Conservation (phyloP, 2,113 vertebrate genomes). For the Paramisgurnus dabryanus region DNA sequence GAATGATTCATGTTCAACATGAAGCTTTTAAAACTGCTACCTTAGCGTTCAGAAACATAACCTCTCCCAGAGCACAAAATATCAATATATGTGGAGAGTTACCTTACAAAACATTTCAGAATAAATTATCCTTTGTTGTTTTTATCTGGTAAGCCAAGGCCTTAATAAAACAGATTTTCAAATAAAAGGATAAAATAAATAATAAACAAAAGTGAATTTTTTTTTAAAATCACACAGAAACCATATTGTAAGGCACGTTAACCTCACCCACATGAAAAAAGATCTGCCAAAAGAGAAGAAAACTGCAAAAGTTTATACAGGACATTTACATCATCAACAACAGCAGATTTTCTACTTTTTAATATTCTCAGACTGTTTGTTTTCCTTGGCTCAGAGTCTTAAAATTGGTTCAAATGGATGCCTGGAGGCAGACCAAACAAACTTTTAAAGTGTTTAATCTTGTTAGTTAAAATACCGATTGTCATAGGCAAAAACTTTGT, state of each 20-base stretch:
- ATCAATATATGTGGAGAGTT: constrained; percentile 11
- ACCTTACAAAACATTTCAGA: background rate
- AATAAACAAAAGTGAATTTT: too few relatives aligned
- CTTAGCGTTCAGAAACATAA: background rate
- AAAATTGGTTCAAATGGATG: background rate
- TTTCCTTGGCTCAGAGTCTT: constrained; percentile 18
- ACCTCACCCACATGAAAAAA: too few relatives aligned
- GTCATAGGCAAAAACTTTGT: too few relatives aligned
- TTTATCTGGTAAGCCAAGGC: too few relatives aligned
- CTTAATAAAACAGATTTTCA: constrained; percentile 3
- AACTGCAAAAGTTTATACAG: too few relatives aligned
- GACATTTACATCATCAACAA: background rate
- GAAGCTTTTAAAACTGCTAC: background rate
- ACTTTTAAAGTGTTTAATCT: background rate
- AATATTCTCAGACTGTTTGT: background rate
- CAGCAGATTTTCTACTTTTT: constrained; percentile 1
- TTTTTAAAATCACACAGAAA: background rate
- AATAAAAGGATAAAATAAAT: background rate
- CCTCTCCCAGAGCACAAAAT: constrained; percentile 6
- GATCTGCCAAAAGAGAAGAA: too few relatives aligned
- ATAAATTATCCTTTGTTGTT: background rate
- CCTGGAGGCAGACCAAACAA: constrained; percentile 4
- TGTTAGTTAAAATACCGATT: too few relatives aligned
- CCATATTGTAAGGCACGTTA: too few relatives aligned
- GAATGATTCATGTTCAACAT: background rate